Evolutionary conservation across 2,797 vertebrate genomes (phyloP).

Genomic region (Eutrigla gurnardus): DNA sequence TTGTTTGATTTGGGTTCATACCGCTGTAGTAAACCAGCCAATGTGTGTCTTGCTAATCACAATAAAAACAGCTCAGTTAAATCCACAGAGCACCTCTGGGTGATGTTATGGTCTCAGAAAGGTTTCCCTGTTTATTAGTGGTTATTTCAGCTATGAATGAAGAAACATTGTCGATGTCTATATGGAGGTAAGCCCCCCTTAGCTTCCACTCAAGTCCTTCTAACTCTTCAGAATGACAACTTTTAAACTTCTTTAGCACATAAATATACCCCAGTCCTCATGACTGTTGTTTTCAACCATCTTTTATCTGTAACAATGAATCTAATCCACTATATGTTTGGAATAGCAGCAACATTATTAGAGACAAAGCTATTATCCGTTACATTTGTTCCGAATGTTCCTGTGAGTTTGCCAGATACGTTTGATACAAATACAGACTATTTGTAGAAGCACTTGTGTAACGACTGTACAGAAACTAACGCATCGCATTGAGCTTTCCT

Average conservation of each 20-base stretch:
- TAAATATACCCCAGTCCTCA: not conserved
- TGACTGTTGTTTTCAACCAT: not conserved
- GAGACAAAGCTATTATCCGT: not conserved
- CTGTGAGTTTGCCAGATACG: slow-evolving; percentile 5
- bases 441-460: not conserved
- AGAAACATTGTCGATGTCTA: no score
- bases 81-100: no score
- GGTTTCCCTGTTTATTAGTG: no score
- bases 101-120: no score
- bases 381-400: not conserved
- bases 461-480: not conserved
- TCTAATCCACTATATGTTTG: not conserved
- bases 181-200: no score
- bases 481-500: not conserved
- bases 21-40: no score
- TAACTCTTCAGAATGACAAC: not conserved
- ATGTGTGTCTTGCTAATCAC: no score
- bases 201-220: not conserved
- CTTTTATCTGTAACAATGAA: not conserved
- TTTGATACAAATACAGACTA: not conserved
- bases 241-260: not conserved
- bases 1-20: no score
- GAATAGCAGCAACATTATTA: slow-evolving; percentile 4
- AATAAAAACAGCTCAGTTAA: no score
- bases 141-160: no score